A percentile compares a stretch with the other conserved stretches of the same genome.
These are phyloP conservation scores for Dioctria rufipes DNA, from an alignment of 2,888 invertebrate species.

Conservation along the genomic window DNA sequence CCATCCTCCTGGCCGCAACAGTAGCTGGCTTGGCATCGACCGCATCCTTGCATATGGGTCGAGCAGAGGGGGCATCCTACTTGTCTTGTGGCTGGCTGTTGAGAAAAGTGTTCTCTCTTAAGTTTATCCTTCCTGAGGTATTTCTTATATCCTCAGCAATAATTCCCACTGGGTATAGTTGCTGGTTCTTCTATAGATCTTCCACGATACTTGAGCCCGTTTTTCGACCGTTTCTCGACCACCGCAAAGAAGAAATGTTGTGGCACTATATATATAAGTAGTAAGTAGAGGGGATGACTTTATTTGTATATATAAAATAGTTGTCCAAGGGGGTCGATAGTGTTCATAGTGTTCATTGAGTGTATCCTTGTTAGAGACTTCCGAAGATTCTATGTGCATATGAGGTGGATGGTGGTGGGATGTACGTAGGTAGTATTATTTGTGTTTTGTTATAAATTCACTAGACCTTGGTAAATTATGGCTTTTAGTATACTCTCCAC, in stretches of 20 bases:
- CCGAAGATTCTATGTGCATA: slow-evolving; percentile 23
- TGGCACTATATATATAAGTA: slow-evolving; percentile 10
- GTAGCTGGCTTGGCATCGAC: slow-evolving; percentile 15
- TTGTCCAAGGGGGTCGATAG: slow-evolving; percentile 45
- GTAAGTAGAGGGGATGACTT: background rate
- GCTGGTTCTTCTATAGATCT: slow-evolving; percentile 58
- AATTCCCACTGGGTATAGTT: slow-evolving; percentile 51
- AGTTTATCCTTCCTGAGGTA: slow-evolving; percentile 59
- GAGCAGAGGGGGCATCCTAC: slow-evolving; percentile 17
- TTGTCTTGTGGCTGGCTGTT: slow-evolving; percentile 52
- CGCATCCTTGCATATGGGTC: slow-evolving; percentile 35
- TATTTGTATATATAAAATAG: background rate
- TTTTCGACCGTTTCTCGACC: slow-evolving; percentile 45
- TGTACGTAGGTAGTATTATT: background rate
- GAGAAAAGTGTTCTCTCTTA: slow-evolving; percentile 55
- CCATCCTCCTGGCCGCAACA: slow-evolving; percentile 33
- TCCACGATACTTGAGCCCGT: slow-evolving; percentile 58
- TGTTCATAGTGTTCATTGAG: slow-evolving; percentile 44
- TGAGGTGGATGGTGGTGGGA: background rate
- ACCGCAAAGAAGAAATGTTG: slow-evolving; percentile 22
- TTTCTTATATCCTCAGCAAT: slow-evolving; percentile 57
- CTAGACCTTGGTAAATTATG: slow-evolving; percentile 59
- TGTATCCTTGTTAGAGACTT: slow-evolving; percentile 38
- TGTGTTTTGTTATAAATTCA: slow-evolving; percentile 57
- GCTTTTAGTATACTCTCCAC: slow-evolving; percentile 23